Evolutionary conservation across 2,888 invertebrate genomes (phyloP).

Genomic region (Aethes cnicana): DNA sequence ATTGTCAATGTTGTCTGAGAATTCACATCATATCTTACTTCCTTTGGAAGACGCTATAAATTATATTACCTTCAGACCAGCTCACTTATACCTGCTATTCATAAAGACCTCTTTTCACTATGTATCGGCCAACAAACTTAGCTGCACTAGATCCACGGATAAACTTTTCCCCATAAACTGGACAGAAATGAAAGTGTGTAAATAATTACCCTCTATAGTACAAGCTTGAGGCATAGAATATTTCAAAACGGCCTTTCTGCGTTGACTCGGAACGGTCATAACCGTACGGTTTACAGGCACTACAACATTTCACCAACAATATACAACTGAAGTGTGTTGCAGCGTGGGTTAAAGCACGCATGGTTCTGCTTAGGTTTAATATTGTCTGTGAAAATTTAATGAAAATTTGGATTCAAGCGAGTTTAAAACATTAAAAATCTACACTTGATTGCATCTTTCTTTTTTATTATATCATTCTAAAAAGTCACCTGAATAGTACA

Average conservation of each 20-base stretch:
- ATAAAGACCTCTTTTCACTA: constrained; percentile 13
- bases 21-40: too few relatives aligned
- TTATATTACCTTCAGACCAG: too few relatives aligned
- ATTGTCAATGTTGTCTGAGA: too few relatives aligned
- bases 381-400: too few relatives aligned
- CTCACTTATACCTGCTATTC: background rate
- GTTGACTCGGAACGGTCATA: constrained; percentile 17
- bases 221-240: constrained; percentile 28
- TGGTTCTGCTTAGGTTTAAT: too few relatives aligned
- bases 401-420: too few relatives aligned
- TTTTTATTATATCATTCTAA: too few relatives aligned
- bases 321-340: constrained; percentile 7
- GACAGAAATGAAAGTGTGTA: constrained; percentile 29
- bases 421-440: too few relatives aligned
- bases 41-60: too few relatives aligned
- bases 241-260: constrained; percentile 24
- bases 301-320: constrained; percentile 25
- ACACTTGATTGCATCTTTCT: too few relatives aligned
- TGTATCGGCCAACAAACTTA: constrained; percentile 1
- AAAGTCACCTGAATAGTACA: too few relatives aligned
- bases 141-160: background rate
- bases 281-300: constrained; percentile 9
- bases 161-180: constrained; percentile 19
- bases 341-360: too few relatives aligned
- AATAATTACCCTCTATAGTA: constrained; percentile 27